phyloP scores from a whole-genome alignment of 1,140 invertebrate genomes.

The Ridgeia piscesae region DNA sequence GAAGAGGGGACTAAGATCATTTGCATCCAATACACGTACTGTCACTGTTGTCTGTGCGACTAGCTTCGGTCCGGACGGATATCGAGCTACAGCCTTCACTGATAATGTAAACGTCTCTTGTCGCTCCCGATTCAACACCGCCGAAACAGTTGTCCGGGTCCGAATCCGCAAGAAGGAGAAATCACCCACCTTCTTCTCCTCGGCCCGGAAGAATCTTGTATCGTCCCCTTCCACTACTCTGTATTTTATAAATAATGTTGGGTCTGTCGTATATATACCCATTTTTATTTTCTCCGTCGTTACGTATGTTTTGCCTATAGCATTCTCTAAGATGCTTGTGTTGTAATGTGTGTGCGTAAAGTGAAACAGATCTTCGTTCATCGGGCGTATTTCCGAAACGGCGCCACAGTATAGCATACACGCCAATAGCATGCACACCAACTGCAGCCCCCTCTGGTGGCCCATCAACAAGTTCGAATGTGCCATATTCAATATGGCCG shows the following conservation, averaged over 20 bases:
- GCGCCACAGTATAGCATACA: not conserved
- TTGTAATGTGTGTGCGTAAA: conserved; percentile 82
- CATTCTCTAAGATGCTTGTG: conserved; percentile 88
- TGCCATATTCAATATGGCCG: not conserved
- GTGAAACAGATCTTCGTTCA: conserved; percentile 31
- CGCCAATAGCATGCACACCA: not conserved
- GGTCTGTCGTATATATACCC: conserved; percentile 64
- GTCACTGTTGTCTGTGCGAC: conserved; percentile 75
- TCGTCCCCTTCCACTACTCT: conserved; percentile 82
- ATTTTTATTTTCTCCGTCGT: conserved; percentile 67
- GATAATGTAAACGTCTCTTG: conserved; percentile 79
- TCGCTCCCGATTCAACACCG: conserved; percentile 87
- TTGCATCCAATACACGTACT: conserved; percentile 82
- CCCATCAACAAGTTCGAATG: not conserved
- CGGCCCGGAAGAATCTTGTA: conserved; percentile 89
- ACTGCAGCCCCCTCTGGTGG: not conserved
- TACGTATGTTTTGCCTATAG: conserved; percentile 80
- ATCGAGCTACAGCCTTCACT: conserved; percentile 72
- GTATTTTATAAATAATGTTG: conserved; percentile 67
- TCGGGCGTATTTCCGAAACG: not conserved
- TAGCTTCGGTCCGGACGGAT: conserved; percentile 52
- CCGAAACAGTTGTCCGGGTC: conserved; percentile 79
- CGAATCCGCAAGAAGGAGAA: conserved; percentile 89
- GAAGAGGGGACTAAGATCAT: conserved; percentile 90
- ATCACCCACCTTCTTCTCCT: conserved; percentile 82